Percentiles rank a stretch among this genome's conserved stretches.
Evolutionary conservation across 1,140 invertebrate species (phyloP).

Genomic region (Drosophila sp.): DNA sequence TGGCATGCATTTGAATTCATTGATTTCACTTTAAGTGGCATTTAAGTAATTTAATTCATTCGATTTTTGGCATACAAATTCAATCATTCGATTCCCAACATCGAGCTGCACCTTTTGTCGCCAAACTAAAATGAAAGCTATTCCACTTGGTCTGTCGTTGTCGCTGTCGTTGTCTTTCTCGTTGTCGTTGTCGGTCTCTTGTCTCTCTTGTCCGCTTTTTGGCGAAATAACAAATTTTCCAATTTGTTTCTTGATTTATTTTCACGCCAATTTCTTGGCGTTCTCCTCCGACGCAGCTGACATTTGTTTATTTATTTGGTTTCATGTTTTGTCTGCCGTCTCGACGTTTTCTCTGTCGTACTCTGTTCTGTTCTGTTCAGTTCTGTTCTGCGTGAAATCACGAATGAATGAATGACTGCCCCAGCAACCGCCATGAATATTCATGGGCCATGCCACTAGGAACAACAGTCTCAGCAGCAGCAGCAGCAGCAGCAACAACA

Average conservation of each 20-base stretch:
- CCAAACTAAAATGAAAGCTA: slow-evolving; percentile 10
- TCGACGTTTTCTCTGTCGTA: slow-evolving; percentile 47
- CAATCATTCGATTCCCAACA: not conserved
- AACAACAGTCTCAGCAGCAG: slow-evolving; percentile 46
- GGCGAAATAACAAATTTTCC: slow-evolving; percentile 78
- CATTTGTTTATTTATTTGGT: slow-evolving; percentile 82
- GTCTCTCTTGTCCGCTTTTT: slow-evolving; percentile 42
- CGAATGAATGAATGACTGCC: slow-evolving; percentile 82
- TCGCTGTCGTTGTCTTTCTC: not conserved
- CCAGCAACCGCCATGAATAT: slow-evolving; percentile 76
- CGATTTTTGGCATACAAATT: not conserved
- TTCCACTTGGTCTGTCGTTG: slow-evolving; percentile 13
- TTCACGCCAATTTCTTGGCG: slow-evolving; percentile 80
- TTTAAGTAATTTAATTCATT: not conserved
- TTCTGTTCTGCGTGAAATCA: slow-evolving; percentile 75
- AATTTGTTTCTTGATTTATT: slow-evolving; percentile 83
- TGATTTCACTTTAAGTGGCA: not conserved
- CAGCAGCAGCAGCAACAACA: slow-evolving; percentile 34
- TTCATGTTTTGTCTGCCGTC: slow-evolving; percentile 75
- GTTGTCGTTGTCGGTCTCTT: not conserved
- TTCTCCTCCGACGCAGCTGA: slow-evolving; percentile 66
- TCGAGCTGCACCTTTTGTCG: not conserved
- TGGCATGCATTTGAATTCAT: not conserved
- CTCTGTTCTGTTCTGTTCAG: slow-evolving; percentile 13
- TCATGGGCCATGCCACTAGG: slow-evolving; percentile 71